Evolutionary conservation across 2,797 vertebrate genomes (phyloP), one percentile per base, ranked within the genome.

Genomic region (Urophycis tenuis): DNA sequence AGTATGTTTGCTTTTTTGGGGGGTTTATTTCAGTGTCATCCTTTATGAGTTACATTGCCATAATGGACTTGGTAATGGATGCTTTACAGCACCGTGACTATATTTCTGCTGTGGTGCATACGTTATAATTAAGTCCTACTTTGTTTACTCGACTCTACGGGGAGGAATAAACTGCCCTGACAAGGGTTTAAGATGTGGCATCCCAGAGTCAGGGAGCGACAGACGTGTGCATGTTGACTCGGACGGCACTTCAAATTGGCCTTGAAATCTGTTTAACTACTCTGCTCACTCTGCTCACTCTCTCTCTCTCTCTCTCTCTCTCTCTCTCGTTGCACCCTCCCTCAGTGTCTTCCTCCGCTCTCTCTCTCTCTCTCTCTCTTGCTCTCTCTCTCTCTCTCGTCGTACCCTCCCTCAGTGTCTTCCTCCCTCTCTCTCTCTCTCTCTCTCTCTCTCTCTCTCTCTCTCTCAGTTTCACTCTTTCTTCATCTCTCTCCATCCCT

Each of bases 251-350:
- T 74, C 6, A 75, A 76, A 81, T 74, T 64, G 32, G 29, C 71
- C 34, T 19, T 7, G 45, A n/a, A 67, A 81, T 81, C 79, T 83
- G 78, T 83, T 85, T 80, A 79, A 34, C 77, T 79, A 74, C 81
- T 84, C 85, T 49, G 33, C 15, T 17, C 60, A 69, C 36, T 73
- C 74, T 29, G n/a, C 36, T 72, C 41, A 73, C 25, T 76, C 85
- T 53, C 22, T n/a, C 45, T 14, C 35, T 32, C 31, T 22, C 19
- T 29, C 22, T 35, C 17, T 79, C 74, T 72, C 30, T 73, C 75
- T 53, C 67, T 36, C 36, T 41, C 19, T 32, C 53, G 4, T 53
- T 2, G 19, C 49, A 22, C 49, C 12, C 49, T 53, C 15, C 17
- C 49, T 53, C 5, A 5, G 6, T 53, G 6, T 53, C 49, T 53